Evolutionary conservation across 2,888 invertebrate genomes (phyloP), one percentile per base, ranked within the genome.

Genomic region (Acanthoscelides obtectus): DNA sequence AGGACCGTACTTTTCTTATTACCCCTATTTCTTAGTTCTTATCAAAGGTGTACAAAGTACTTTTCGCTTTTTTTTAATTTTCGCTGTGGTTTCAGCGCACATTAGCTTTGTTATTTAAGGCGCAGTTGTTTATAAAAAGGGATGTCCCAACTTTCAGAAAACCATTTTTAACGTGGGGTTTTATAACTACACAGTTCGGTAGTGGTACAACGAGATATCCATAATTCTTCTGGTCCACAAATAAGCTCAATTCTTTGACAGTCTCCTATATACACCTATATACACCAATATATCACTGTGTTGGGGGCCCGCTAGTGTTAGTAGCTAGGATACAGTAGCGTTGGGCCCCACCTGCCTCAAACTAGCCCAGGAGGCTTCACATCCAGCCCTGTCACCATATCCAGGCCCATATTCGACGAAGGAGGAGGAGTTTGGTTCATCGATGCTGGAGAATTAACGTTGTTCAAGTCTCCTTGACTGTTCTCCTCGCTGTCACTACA

Each of bases 401-500:
- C 90, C 76, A 91, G 85, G 80, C 85, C 79, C 75, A 84, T 75
- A 22, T 82, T 80, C 65, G 82, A 80, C 69, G 83, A 72, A 1
- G 80, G 80, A 19, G 88, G 87, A 19, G 87, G 87, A 71, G 87
- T 87, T 81, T 86, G 86, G 77, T 87, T 87, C 75, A 87, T 86
- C 69, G 87, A 87, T 67, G 84, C 82, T 64, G 87, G 86, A 71
- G 87, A 85, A 79, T 86, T 85, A 69, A 87, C 86, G 74, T 84
- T 86, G 76, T 86, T 86, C 79, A 86, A 79, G 79, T 87, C 87
- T 77, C 86, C 86, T 79, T 93, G 93, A 85, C 93, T 93, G 87
- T 94, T 94, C 88, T 95, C 95, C 86, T 95, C 95, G 73, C 94
- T 94, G 86, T 95, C 95, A 81, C 94, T 94, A 87, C 95, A 95